Percentiles rank a stretch among this genome's conserved stretches.
Evolutionary conservation across 2,797 vertebrate species (phyloP).

Genomic region (Enteromius fasciolatus): DNA sequence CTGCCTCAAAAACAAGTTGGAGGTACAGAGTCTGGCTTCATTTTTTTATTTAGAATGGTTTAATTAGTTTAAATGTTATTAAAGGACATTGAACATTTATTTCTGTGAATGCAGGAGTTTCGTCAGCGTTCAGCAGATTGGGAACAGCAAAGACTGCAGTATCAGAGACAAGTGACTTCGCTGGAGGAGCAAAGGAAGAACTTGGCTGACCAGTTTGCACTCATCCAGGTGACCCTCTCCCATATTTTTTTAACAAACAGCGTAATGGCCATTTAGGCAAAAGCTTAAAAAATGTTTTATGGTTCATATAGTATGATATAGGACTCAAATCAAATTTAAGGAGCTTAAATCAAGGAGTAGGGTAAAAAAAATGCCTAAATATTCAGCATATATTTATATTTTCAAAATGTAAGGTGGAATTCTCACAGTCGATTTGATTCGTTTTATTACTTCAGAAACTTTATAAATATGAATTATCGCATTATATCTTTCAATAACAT

Average conservation of each 20-base stretch:
- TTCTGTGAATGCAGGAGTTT: constrained; percentile 77
- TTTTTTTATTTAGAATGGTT: neutral
- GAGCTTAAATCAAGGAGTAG: too few relatives aligned
- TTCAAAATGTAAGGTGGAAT: neutral
- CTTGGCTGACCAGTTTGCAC: constrained; percentile 83
- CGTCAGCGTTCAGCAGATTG: constrained; percentile 82
- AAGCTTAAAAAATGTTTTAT: neutral
- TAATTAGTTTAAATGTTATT: neutral
- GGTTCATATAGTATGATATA: neutral
- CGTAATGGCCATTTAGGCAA: neutral
- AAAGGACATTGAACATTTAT: neutral
- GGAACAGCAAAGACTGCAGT: constrained; percentile 85
- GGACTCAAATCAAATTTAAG: neutral
- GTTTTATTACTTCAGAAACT: neutral
- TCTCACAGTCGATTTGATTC: neutral
- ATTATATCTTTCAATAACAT: neutral
- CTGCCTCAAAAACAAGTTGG: constrained; percentile 78
- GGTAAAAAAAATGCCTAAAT: neutral
- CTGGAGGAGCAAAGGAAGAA: constrained; percentile 87
- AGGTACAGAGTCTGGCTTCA: constrained; percentile 76
- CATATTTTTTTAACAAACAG: neutral
- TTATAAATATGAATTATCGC: neutral
- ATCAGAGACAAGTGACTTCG: constrained; percentile 85
- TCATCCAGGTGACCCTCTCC: constrained; percentile 76
- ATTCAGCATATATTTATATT: neutral